These are phyloP conservation scores for Pangasius sanitwongsei DNA, from an alignment of 2,797 vertebrate species.

Conservation along the genomic window DNA sequence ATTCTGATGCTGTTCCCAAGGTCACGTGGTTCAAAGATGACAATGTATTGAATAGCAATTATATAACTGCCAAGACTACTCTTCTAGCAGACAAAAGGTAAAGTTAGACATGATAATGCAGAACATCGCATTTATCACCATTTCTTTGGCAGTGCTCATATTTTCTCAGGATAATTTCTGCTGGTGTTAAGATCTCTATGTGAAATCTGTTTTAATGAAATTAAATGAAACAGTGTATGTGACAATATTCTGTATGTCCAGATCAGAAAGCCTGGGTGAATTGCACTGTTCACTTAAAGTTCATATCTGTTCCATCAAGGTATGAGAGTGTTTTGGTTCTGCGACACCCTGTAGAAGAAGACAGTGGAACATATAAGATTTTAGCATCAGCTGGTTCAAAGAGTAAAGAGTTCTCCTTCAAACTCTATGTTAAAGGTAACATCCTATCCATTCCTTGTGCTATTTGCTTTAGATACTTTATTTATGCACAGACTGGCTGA, in stretches of 20 bases:
- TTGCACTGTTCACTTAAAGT: not conserved
- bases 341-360: conserved; percentile 86
- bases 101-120: conserved; percentile 27
- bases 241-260: not conserved
- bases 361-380: conserved; percentile 90
- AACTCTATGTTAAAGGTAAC: conserved; percentile 86
- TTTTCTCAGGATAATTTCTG: not conserved
- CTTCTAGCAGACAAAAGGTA: conserved; percentile 69
- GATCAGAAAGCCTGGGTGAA: not conserved
- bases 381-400: conserved; percentile 78
- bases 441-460: not conserved
- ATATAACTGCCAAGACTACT: conserved; percentile 64
- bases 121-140: not conserved
- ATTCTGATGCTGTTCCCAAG: conserved; percentile 84
- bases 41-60: conserved; percentile 66
- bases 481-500: not conserved
- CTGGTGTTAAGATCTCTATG: not conserved
- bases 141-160: not conserved
- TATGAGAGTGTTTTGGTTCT: conserved; percentile 87
- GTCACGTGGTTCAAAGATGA: conserved; percentile 89
- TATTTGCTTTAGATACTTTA: not conserved
- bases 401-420: conserved; percentile 76
- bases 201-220: not conserved
- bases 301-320: conserved; percentile 67
- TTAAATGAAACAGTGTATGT: no score